phyloP scores from a whole-genome alignment of 2,888 invertebrate species.

The Brachypterus glaber region DNA sequence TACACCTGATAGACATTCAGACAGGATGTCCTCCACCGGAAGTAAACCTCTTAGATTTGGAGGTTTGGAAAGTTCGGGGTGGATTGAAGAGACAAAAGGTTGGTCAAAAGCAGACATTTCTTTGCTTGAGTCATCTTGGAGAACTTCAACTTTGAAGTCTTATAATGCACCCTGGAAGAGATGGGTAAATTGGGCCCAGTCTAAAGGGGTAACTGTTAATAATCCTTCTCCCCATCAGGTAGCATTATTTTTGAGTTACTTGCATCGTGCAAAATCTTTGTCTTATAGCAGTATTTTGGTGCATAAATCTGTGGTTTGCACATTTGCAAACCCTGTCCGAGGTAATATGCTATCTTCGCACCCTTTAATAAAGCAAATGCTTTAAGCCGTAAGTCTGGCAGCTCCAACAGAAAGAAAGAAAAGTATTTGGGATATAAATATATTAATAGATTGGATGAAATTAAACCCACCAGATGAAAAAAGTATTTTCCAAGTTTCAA shows the following conservation, averaged over 20 bases:
- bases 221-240: too few species aligned
- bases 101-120: slow-evolving; percentile 2
- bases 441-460: slow-evolving; percentile 11
- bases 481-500: too few species aligned
- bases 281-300: too few species aligned
- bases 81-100: not conserved
- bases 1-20: slow-evolving; percentile 11
- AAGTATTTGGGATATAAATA: slow-evolving; percentile 12
- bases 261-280: too few species aligned
- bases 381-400: slow-evolving; percentile 8
- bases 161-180: slow-evolving; percentile 12
- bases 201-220: too few species aligned
- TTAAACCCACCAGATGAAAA: too few species aligned
- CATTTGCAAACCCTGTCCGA: too few species aligned
- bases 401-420: slow-evolving; percentile 3
- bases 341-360: too few species aligned
- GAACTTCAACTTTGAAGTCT: slow-evolving; percentile 12
- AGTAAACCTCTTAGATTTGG: slow-evolving; percentile 7
- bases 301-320: too few species aligned
- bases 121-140: slow-evolving; percentile 10
- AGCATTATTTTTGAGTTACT: too few species aligned
- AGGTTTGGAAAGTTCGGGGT: slow-evolving; percentile 17
- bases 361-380: slow-evolving; percentile 9
- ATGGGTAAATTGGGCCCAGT: slow-evolving; percentile 6
- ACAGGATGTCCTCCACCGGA: slow-evolving; percentile 8